Percentiles rank a stretch among this genome's conserved stretches.
Evolutionary conservation across 2,797 vertebrate genomes (phyloP).

Genomic region (Enteromius trimaculatus): DNA sequence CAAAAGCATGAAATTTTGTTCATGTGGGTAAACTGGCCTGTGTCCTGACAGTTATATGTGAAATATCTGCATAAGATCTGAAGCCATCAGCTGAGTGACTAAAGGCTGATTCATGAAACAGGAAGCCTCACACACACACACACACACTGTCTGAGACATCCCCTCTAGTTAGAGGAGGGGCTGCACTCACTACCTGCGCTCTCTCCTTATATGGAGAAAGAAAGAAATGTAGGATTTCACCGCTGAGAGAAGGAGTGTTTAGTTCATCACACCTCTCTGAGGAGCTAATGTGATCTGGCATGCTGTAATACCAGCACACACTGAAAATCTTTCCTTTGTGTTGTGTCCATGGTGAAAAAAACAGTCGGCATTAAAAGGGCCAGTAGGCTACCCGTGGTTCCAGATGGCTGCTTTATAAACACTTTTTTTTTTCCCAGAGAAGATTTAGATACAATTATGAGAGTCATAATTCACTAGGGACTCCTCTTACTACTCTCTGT

Average conservation of each 20-base stretch:
- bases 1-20: neutral
- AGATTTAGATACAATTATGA: slow-evolving; percentile 6
- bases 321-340: slow-evolving; percentile 23
- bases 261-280: slow-evolving; percentile 43
- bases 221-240: slow-evolving; percentile 41
- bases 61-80: slow-evolving; percentile 12
- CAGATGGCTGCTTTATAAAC: slow-evolving; percentile 37
- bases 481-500: slow-evolving; percentile 11
- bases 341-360: slow-evolving; percentile 1
- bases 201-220: slow-evolving; percentile 63
- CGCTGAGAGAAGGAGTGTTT: slow-evolving; percentile 21
- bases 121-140: slow-evolving; percentile 34
- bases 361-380: neutral
- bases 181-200: slow-evolving; percentile 56
- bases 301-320: slow-evolving; percentile 10
- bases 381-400: slow-evolving; percentile 2
- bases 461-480: slow-evolving; percentile 16
- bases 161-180: slow-evolving; percentile 47
- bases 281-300: slow-evolving; percentile 21
- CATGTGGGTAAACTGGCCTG: neutral
- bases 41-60: neutral
- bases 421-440: neutral
- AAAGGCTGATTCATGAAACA: slow-evolving; percentile 36
- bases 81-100: slow-evolving; percentile 35
- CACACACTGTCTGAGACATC: slow-evolving; percentile 30